Evolutionary conservation across 2,113 vertebrate genomes (phyloP).

Genomic region (Pterophyllum scalare): DNA sequence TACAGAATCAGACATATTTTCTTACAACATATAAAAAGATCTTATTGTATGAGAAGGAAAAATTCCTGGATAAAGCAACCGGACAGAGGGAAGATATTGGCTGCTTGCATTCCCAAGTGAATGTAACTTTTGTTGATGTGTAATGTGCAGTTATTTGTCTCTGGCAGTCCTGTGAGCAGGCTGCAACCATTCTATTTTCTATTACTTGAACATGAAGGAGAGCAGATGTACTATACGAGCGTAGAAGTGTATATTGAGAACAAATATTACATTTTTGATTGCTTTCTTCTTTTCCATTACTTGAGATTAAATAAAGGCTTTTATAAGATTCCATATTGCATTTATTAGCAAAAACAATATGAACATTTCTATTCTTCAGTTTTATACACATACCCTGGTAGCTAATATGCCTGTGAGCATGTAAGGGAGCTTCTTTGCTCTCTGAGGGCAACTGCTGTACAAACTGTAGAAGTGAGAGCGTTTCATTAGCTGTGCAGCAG

Average conservation of each 20-base stretch:
- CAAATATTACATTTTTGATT: conserved; percentile 42
- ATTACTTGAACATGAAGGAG: conserved; percentile 61
- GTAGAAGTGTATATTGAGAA: conserved; percentile 1
- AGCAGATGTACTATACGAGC: conserved; percentile 30
- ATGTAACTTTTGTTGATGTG: conserved; percentile 60
- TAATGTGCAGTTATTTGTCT: conserved; percentile 61
- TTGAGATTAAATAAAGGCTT: conserved; percentile 72
- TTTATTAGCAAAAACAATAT: conserved; percentile 39
- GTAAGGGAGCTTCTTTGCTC: conserved; percentile 2
- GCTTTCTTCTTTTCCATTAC: conserved; percentile 63
- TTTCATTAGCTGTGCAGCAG: conserved; percentile 42
- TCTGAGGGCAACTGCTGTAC: conserved; percentile 4
- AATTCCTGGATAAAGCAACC: background rate
- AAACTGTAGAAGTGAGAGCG: conserved; percentile 7
- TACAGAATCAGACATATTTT: conserved; percentile 66
- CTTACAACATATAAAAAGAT: conserved; percentile 51
- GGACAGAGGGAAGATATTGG: conserved; percentile 9
- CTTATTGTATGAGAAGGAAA: conserved; percentile 20
- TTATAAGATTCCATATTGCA: conserved; percentile 50
- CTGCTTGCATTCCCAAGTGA: conserved; percentile 61
- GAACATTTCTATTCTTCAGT: background rate
- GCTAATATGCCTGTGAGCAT: background rate
- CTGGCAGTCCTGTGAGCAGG: conserved; percentile 44
- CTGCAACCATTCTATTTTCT: conserved; percentile 63
- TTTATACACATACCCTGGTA: conserved; percentile 1